phyloP scores from a whole-genome alignment of 2,113 vertebrate genomes.

The Chionomys nivalis region DNA sequence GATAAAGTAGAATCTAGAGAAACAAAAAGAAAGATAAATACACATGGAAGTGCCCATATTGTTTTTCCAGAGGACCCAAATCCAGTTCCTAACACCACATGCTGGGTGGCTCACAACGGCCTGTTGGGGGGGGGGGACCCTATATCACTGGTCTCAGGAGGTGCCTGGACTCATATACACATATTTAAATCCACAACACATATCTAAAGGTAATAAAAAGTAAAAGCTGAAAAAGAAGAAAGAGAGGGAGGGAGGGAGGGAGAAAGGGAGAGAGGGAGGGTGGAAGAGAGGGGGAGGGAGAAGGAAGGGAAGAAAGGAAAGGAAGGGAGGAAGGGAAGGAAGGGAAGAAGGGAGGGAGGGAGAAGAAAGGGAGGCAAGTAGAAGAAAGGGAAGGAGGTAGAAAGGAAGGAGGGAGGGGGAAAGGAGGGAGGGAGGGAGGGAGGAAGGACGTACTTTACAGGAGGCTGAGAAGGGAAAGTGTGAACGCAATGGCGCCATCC shows the following conservation, averaged over 20 bases:
- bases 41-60: background rate
- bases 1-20: conserved; percentile 6
- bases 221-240: background rate
- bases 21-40: background rate
- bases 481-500: background rate
- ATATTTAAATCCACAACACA: background rate
- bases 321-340: fast-evolving
- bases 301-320: fast-evolving
- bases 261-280: background rate
- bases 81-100: background rate
- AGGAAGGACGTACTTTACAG: background rate
- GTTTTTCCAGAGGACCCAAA: background rate
- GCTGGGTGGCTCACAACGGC: background rate
- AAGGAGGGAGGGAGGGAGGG: background rate
- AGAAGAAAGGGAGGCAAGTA: fast-evolving
- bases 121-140: background rate
- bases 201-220: background rate
- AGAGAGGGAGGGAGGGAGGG: too few relatives aligned
- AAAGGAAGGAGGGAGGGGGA: too few relatives aligned
- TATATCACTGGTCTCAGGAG: background rate
- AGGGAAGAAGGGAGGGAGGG: fast-evolving
- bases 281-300: background rate
- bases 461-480: background rate
- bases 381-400: fast-evolving
- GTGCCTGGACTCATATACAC: background rate